Evolutionary conservation across 1,140 invertebrate species (phyloP), one percentile per base, ranked within the genome.

Genomic region (Aricia agestis): DNA sequence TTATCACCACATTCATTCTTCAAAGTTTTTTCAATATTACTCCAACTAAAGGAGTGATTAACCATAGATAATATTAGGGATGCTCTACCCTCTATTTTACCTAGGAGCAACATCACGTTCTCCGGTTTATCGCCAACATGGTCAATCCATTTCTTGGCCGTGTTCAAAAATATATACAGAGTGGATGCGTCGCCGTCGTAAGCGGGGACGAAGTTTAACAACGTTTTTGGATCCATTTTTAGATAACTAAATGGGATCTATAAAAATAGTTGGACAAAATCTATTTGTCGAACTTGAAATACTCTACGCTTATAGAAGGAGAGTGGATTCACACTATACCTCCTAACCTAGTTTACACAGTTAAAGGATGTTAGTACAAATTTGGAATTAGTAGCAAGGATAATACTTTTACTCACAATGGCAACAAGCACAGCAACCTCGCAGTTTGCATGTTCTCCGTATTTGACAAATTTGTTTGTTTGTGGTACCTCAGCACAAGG

Each of bases 31-130:
- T 59, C 52, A 15, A 59, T 59, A 59, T 59, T 59, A n/a, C 6
- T 5, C 58, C 58, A 59, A 9, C 2, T 17, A 2, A 59, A 59
- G 2, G n/a, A 17, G 6, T 59, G 58, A 4, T 59, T n/a, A 1
- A 59, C 15, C 58, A 59, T 59, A 0, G 58, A 59, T 59, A 59
- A 17, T 3, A 59, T 59, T 18, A 17, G 58, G n/a, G n/a, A n/a
- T 0, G 72, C 72, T 65, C 36, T 70, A 9, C 68, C 65, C 42
- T 42, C 17, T 67, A 73, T 17, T 32, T 70, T 73, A 58, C 72
- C 66, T 32, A 73, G 32, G 25, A 73, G 42, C 52, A 73, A 25
- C 72, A 73, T 73, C 6, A 70, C 65, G 17, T 73, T 70, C 61
- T 70, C 9, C 1, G 73, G 73, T 1, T 1, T 67, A 3, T 69